These are phyloP conservation scores for Axis porcinus DNA, from an alignment of 2,113 vertebrate species.

Conservation along the genomic window DNA sequence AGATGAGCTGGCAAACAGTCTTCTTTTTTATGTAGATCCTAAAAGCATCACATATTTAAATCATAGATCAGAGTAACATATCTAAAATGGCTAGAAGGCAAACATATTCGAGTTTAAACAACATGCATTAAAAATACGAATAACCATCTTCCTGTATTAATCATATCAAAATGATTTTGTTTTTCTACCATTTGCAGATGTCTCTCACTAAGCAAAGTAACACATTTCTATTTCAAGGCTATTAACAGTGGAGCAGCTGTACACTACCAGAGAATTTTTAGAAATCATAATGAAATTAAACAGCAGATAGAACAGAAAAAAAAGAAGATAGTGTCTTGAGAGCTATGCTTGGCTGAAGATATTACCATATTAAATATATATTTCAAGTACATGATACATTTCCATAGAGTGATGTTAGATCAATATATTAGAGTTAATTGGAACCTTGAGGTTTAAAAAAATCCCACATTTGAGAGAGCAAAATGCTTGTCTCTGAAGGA, in stretches of 20 bases:
- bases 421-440: constrained; percentile 34
- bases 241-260: constrained; percentile 82
- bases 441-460: constrained; percentile 34
- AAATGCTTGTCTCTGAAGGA: constrained; percentile 25
- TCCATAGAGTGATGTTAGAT: constrained; percentile 41
- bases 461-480: neutral
- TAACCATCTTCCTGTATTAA: constrained; percentile 79
- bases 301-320: constrained; percentile 69
- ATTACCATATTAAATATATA: constrained; percentile 68
- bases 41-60: constrained; percentile 77
- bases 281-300: constrained; percentile 81
- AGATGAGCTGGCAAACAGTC: constrained; percentile 67
- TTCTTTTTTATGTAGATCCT: constrained; percentile 69
- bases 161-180: constrained; percentile 79
- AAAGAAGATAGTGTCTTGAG: constrained; percentile 70
- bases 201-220: constrained; percentile 80
- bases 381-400: constrained; percentile 66
- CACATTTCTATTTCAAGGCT: constrained; percentile 83
- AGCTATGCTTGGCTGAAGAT: constrained; percentile 63
- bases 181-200: constrained; percentile 81
- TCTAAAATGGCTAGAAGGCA: constrained; percentile 80
- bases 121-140: constrained; percentile 81
- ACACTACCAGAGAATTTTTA: constrained; percentile 77
- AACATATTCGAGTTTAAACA: constrained; percentile 82
- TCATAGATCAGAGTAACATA: constrained; percentile 71